Conservation (phyloP, 2,113 vertebrate genomes). For the Oriolus oriolus region DNA sequence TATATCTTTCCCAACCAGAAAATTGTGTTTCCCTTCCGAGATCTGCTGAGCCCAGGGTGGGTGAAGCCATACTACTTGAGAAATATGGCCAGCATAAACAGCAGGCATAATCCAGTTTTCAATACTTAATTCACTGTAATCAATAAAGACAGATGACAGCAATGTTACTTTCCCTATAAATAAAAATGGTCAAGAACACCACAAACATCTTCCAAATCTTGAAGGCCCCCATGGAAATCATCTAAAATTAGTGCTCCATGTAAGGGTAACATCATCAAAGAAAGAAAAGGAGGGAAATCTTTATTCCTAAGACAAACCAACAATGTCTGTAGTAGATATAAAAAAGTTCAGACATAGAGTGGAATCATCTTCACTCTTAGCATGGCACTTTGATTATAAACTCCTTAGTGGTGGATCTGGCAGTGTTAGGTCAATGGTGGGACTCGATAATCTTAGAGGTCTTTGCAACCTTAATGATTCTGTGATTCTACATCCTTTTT, state of each 20-base stretch:
- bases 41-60: slow-evolving; percentile 95
- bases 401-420: background rate
- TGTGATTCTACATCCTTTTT: background rate
- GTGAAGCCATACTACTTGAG: slow-evolving; percentile 89
- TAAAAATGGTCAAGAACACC: background rate
- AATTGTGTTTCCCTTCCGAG: slow-evolving; percentile 84
- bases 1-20: slow-evolving; percentile 85
- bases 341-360: background rate
- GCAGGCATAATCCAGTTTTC: slow-evolving; percentile 99
- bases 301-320: background rate
- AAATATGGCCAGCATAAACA: slow-evolving; percentile 94
- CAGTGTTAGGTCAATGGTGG: background rate
- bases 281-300: background rate
- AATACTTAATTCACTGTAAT: slow-evolving; percentile 89
- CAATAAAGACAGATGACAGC: background rate
- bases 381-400: background rate
- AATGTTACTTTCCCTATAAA: background rate
- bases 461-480: background rate
- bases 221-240: background rate
- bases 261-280: background rate
- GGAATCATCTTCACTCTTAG: background rate
- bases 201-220: background rate
- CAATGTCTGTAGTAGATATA: background rate
- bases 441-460: background rate
- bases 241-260: background rate